phyloP scores from a whole-genome alignment of 1,140 invertebrate genomes.

The Hyles euphorbiae region DNA sequence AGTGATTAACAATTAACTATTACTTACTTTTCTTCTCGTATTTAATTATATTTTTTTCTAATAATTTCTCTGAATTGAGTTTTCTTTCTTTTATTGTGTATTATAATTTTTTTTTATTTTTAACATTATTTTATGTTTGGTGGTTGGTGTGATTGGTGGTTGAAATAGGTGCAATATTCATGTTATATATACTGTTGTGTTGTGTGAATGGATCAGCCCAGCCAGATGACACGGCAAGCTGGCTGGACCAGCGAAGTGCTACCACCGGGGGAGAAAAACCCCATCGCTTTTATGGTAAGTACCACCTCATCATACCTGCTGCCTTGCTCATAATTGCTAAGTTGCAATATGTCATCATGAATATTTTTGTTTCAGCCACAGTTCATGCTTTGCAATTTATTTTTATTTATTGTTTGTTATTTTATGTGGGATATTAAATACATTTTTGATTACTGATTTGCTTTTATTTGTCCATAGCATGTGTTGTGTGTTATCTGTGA shows the following conservation, averaged over 20 bases:
- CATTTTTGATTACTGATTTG: constrained; percentile 21
- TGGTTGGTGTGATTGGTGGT: constrained; percentile 66
- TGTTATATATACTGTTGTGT: constrained; percentile 75
- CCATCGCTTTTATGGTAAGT: constrained; percentile 74
- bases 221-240: constrained; percentile 70
- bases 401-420: constrained; percentile 15
- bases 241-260: constrained; percentile 66
- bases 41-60: constrained; percentile 14
- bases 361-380: constrained; percentile 59
- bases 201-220: constrained; percentile 72
- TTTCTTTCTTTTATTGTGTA: constrained; percentile 29
- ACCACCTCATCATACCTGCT: constrained; percentile 1
- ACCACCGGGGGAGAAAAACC: constrained; percentile 57
- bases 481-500: constrained; percentile 10
- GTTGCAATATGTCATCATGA: constrained; percentile 25
- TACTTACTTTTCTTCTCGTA: background rate
- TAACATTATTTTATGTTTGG: constrained; percentile 69
- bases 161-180: constrained; percentile 72
- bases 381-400: constrained; percentile 43
- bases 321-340: background rate
- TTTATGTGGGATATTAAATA: constrained; percentile 22
- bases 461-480: constrained; percentile 21
- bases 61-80: constrained; percentile 21
- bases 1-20: background rate
- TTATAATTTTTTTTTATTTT: constrained; percentile 45